These are phyloP conservation scores for Papilio glaucus DNA, from an alignment of 1,140 invertebrate species.

Conservation along the genomic window DNA sequence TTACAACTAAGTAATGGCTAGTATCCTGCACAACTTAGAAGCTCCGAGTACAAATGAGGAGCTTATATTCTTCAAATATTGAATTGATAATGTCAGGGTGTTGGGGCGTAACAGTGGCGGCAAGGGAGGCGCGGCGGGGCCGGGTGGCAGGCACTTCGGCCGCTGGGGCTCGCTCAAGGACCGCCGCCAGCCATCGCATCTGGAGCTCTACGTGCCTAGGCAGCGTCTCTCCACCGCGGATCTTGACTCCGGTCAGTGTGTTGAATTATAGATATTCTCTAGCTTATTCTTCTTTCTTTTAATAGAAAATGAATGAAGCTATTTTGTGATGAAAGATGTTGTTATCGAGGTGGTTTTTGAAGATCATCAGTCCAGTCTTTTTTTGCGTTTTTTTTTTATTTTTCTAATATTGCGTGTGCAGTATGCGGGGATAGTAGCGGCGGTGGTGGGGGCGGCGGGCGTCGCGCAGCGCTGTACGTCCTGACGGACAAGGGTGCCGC, in stretches of 20 bases:
- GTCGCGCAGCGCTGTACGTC: conserved; percentile 2
- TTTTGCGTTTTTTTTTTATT: no score
- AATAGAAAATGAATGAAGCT: no score
- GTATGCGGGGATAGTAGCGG: conserved; percentile 52
- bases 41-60: not conserved
- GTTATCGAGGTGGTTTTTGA: no score
- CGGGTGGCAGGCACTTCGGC: conserved; percentile 85
- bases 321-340: no score
- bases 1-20: no score
- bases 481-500: conserved; percentile 46
- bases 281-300: no score
- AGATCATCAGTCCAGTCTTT: no score
- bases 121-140: conserved; percentile 82
- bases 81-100: conserved; percentile 60
- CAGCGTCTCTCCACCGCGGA: conserved; percentile 86
- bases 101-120: conserved; percentile 87
- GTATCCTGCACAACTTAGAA: no score
- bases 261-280: no score
- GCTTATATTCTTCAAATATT: not conserved
- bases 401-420: conserved; percentile 15
- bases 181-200: conserved; percentile 86
- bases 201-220: conserved; percentile 84
- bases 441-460: not conserved
- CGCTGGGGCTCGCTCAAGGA: conserved; percentile 92
- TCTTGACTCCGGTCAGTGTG: conserved; percentile 86